Evolutionary conservation across 1,140 invertebrate species (phyloP).

Genomic region (Andricus grossulariae): DNA sequence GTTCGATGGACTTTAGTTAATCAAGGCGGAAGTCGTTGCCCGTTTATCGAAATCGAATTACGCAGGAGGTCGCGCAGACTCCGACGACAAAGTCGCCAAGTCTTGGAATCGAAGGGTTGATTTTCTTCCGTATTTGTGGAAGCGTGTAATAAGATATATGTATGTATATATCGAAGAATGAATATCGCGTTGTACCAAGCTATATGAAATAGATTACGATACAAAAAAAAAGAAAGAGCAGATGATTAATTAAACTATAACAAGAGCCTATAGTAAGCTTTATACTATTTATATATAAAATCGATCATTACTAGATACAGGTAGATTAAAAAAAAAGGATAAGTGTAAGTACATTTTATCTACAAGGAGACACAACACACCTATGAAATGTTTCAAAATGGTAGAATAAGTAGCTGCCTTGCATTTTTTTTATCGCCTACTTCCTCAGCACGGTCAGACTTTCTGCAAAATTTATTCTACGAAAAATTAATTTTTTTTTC

Average conservation of each 20-base stretch:
- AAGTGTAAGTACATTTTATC: constrained; percentile 26
- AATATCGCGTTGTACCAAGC: constrained; percentile 52
- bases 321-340: constrained; percentile 23
- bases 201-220: constrained; percentile 48
- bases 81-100: constrained; percentile 25
- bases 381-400: constrained; percentile 25
- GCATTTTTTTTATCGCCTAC: neutral
- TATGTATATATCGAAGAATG: constrained; percentile 38
- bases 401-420: constrained; percentile 8
- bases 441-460: neutral
- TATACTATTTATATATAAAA: constrained; percentile 66
- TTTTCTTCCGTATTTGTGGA: constrained; percentile 12
- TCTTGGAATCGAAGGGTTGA: constrained; percentile 16
- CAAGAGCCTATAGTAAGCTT: constrained; percentile 68
- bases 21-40: constrained; percentile 3
- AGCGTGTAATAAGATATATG: constrained; percentile 41
- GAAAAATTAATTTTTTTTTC: neutral
- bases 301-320: constrained; percentile 49
- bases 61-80: constrained; percentile 21
- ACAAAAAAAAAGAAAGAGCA: constrained; percentile 46
- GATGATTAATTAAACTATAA: constrained; percentile 62
- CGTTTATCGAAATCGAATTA: constrained; percentile 28
- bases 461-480: neutral
- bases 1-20: constrained; percentile 19
- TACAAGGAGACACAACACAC: constrained; percentile 3